phyloP scores from a whole-genome alignment of 2,113 vertebrate species.

The Hemichromis elongatus region DNA sequence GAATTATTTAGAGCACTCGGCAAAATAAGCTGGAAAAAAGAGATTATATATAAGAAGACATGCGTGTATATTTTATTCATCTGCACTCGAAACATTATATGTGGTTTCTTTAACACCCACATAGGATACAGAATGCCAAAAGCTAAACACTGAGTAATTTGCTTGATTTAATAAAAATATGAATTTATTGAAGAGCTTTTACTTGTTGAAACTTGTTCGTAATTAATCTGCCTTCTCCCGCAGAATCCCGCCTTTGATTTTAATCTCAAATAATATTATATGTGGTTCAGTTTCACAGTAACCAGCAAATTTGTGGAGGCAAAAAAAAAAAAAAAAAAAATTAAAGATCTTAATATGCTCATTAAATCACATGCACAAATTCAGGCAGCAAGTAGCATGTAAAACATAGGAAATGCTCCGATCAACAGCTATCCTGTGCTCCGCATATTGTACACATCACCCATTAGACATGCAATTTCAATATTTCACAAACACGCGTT shows the following conservation, averaged over 20 bases:
- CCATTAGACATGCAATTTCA: not conserved
- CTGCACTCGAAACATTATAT: not conserved
- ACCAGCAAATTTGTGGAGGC: not conserved
- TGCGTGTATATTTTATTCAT: not conserved
- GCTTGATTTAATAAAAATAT: not conserved
- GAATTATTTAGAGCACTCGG: slow-evolving; percentile 34
- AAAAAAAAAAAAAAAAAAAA: not conserved
- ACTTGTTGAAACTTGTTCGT: not conserved
- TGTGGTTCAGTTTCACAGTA: not conserved
- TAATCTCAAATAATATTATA: not conserved
- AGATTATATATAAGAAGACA: not conserved
- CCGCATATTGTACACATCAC: not conserved
- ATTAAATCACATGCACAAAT: not conserved
- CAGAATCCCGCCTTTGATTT: not conserved
- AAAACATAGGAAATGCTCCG: not conserved
- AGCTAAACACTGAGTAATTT: not conserved
- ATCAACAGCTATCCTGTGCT: not conserved
- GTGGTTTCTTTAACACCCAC: not conserved
- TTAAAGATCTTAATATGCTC: not conserved
- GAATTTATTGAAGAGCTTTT: not conserved
- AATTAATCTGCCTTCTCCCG: not conserved
- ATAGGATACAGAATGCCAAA: not conserved
- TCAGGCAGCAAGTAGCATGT: not conserved
- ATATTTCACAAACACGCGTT: not conserved
- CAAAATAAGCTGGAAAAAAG: slow-evolving; percentile 12